Evolutionary conservation across 1,140 invertebrate species (phyloP), one percentile per base, ranked within the genome.

Genomic region (Saccostrea glomerata): DNA sequence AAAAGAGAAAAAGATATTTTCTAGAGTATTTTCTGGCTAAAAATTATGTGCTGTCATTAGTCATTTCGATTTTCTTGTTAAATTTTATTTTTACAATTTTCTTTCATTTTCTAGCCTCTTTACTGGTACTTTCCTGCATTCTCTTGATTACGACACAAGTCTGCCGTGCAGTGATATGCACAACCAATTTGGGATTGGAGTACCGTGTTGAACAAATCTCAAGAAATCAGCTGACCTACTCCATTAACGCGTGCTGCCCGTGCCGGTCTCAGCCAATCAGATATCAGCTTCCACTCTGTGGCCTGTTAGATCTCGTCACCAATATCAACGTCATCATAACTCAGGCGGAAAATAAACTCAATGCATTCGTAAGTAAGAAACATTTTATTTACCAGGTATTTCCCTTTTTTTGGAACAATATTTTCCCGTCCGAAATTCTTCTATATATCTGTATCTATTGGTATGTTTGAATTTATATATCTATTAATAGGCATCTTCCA

Each of bases 101-200:
- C 17, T 63, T 63, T 63, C 17, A 2, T 63, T 63, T 17, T 63
- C 5, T 20, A 77, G 70, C 13, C 25, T 25, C 11, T 36, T 77
- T 36, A 13, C 25, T 77, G 23, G 7, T 77, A 25, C 11, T 6
- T 7, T 36, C 30, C 23, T 23, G n/a, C 15, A 12, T 36, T 30
- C 11, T 77, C 13, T 12, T 77, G 25, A 36, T 30, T 23, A 77
- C 11, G 13, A 77, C 30, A 30, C 23, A 77, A 77, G 25, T 77
- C 13, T 30, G 30, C 15, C 70, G 25, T 3, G 23, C 25, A 15
- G 70, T 77, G 70, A 77, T 77, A 15, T 77, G 70, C 30, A 77
- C 70, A 11, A 77, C 25, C 15, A 77, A 77, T 77, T 30, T 77
- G 70, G 70, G 70, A 30, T 77, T 77, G 25, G 70, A 77, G 70